Evolutionary conservation across 2,888 invertebrate genomes (phyloP).

Genomic region (Octonoba sinensis): DNA sequence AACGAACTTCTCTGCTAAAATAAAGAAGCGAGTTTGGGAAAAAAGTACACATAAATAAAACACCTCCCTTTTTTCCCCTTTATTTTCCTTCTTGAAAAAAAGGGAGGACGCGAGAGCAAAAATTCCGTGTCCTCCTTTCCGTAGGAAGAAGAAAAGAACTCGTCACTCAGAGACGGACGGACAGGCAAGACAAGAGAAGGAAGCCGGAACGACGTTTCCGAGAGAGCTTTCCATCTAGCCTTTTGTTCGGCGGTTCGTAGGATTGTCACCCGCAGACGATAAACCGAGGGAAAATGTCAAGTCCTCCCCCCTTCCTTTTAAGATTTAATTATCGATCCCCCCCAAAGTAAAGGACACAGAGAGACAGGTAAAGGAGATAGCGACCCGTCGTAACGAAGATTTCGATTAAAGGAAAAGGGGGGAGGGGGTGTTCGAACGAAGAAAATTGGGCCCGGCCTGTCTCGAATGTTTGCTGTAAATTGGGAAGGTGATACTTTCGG

Average conservation of each 20-base stretch:
- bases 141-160: slow-evolving; percentile 11
- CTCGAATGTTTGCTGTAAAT: slow-evolving; percentile 44
- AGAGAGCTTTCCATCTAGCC: slow-evolving; percentile 9
- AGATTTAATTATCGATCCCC: slow-evolving; percentile 63
- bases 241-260: slow-evolving; percentile 37
- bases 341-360: slow-evolving; percentile 9
- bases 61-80: not conserved
- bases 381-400: slow-evolving; percentile 55
- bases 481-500: slow-evolving; percentile 52
- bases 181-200: slow-evolving; percentile 45
- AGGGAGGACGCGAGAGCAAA: not conserved
- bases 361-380: slow-evolving; percentile 58
- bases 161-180: slow-evolving; percentile 33
- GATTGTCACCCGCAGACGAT: slow-evolving; percentile 53
- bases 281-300: slow-evolving; percentile 60
- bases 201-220: slow-evolving; percentile 48
- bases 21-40: not conserved
- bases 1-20: slow-evolving; percentile 12
- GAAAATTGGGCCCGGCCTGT: slow-evolving; percentile 3
- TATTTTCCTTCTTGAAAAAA: slow-evolving; percentile 9
- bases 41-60: not conserved
- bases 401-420: slow-evolving; percentile 51
- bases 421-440: not conserved
- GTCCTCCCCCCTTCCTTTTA: slow-evolving; percentile 43
- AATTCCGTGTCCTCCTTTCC: not conserved